Percentiles rank a stretch among this genome's conserved stretches.
Conservation (phyloP, 2,888 invertebrate species). For the Oscheius sp. region DNA sequence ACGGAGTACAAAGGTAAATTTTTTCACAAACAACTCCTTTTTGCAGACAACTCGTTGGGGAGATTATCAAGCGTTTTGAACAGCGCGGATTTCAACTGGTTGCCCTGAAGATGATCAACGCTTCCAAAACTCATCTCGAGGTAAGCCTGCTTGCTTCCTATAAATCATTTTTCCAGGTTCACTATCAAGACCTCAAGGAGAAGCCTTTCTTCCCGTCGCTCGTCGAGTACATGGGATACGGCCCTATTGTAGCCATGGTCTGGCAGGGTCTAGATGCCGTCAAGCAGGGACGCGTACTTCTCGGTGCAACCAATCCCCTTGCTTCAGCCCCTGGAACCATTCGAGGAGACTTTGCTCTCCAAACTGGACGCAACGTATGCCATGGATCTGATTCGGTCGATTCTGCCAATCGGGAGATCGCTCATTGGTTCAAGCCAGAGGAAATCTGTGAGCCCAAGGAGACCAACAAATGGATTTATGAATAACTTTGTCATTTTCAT, state of each 20-base stretch:
- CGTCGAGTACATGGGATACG: constrained; percentile 92
- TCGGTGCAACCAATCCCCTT: constrained; percentile 96
- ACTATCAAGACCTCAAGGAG: constrained; percentile 89
- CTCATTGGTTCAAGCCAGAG: constrained; percentile 90
- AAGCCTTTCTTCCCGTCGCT: constrained; percentile 94
- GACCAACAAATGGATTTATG: constrained; percentile 87
- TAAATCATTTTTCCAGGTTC: constrained; percentile 78
- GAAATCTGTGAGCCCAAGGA: constrained; percentile 83
- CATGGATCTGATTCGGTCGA: constrained; percentile 97
- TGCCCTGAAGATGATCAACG: constrained; percentile 85
- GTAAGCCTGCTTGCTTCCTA: constrained; percentile 16
- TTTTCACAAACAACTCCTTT: not conserved
- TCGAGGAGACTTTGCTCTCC: constrained; percentile 89
- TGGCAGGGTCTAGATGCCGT: constrained; percentile 85
- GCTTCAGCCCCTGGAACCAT: constrained; percentile 92
- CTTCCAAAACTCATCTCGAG: constrained; percentile 59
- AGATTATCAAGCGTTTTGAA: constrained; percentile 94
- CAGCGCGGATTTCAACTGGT: constrained; percentile 95
- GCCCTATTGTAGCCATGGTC: constrained; percentile 78
- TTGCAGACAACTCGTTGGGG: constrained; percentile 80
- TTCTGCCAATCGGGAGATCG: constrained; percentile 93
- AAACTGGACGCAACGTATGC: constrained; percentile 82
- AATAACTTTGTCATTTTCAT: too few relatives aligned
- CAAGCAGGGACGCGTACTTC: constrained; percentile 83
- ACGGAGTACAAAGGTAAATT: constrained; percentile 84